These are phyloP conservation scores for Willisornis vidua DNA, from an alignment of 2,113 vertebrate genomes.

Conservation along the genomic window DNA sequence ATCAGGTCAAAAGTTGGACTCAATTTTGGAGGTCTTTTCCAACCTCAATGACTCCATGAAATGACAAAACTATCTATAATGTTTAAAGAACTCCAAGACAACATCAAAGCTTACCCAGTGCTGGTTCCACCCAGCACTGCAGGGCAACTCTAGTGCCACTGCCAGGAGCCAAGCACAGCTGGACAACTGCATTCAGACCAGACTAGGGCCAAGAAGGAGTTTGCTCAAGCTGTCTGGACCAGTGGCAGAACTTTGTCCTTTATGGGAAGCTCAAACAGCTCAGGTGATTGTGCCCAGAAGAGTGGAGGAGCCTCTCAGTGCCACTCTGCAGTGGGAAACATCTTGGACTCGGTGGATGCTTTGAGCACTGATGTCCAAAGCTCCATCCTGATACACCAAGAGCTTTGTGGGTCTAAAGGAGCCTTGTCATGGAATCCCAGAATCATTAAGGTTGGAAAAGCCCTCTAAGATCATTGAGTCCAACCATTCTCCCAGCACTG, in stretches of 20 bases:
- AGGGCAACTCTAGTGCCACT: neutral
- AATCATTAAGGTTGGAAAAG: neutral
- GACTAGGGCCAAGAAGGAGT: neutral
- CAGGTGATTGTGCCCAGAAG: neutral
- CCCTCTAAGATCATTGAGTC: neutral
- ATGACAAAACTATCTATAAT: neutral
- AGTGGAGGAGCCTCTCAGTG: neutral
- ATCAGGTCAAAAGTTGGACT: neutral
- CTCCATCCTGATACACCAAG: neutral
- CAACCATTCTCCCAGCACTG: neutral
- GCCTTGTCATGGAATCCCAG: neutral
- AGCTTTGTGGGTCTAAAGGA: neutral
- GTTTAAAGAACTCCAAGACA: neutral
- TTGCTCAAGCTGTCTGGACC: neutral
- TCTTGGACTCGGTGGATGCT: fast-evolving
- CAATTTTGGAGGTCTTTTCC: neutral
- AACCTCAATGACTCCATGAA: fast-evolving
- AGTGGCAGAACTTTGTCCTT: neutral
- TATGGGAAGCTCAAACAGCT: fast-evolving
- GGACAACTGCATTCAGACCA: neutral
- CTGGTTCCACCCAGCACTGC: neutral
- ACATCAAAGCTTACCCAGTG: neutral
- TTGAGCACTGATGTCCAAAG: neutral
- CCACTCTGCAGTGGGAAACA: neutral
- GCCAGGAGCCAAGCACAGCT: too few species aligned